These are phyloP conservation scores for Carcina quercana DNA, from an alignment of 2,888 invertebrate species.

Conservation along the genomic window DNA sequence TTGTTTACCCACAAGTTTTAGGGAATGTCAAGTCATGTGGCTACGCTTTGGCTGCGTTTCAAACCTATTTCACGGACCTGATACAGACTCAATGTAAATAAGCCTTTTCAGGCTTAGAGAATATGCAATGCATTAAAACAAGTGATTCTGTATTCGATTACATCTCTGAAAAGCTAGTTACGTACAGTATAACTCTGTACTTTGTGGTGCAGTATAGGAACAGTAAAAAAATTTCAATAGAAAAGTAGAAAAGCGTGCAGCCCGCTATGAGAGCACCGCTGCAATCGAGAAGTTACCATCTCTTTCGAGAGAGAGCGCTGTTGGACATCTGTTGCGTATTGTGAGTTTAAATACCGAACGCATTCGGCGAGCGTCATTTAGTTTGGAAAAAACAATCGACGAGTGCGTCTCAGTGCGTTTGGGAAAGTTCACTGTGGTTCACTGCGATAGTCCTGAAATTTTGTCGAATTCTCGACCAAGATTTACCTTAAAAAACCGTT, in stretches of 20 bases:
- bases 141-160: too few relatives aligned
- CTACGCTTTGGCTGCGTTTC: too few relatives aligned
- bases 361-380: constrained; percentile 29
- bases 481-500: constrained; percentile 7
- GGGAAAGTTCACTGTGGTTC: not conserved
- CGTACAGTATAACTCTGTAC: too few relatives aligned
- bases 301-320: constrained; percentile 34
- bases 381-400: constrained; percentile 30
- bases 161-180: too few relatives aligned
- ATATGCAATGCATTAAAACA: too few relatives aligned
- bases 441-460: not conserved
- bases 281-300: constrained; percentile 41
- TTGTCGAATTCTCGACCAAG: not conserved
- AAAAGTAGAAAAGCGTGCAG: constrained; percentile 15
- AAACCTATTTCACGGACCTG: too few relatives aligned
- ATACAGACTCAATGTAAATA: too few relatives aligned
- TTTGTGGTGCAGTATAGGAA: too few relatives aligned
- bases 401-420: too few relatives aligned
- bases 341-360: constrained; percentile 30
- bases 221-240: not conserved
- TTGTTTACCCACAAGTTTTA: too few relatives aligned
- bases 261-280: constrained; percentile 24
- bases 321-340: not conserved
- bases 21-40: too few relatives aligned
- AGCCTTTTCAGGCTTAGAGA: too few relatives aligned